Percentiles rank a stretch among this genome's conserved stretches.
These are phyloP conservation scores for Stratiolaelaps scimitus DNA, from an alignment of 1,140 invertebrate species.

Conservation along the genomic window DNA sequence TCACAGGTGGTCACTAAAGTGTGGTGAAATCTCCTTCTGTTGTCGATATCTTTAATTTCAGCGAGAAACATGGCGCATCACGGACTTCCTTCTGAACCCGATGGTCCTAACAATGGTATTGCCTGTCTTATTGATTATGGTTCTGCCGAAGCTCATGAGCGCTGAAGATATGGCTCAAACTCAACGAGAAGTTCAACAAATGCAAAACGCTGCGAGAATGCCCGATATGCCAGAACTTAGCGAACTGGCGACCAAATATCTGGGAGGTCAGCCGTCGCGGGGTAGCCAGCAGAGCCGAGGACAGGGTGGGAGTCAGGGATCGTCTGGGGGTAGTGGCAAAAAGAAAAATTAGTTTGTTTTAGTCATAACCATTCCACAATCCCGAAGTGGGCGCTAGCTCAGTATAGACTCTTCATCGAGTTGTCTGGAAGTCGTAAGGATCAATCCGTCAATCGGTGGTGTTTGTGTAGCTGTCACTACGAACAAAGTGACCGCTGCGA, in stretches of 20 bases:
- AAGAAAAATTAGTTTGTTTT: slow-evolving; percentile 42
- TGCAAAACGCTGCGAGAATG: slow-evolving; percentile 47
- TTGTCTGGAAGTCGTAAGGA: too few species aligned
- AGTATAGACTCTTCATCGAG: too few species aligned
- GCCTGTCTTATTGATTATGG: slow-evolving; percentile 74
- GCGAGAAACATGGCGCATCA: slow-evolving; percentile 83
- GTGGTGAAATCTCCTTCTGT: too few species aligned
- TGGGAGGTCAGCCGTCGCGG: slow-evolving; percentile 50
- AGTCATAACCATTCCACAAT: too few species aligned
- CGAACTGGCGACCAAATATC: slow-evolving; percentile 65
- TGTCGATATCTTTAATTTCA: slow-evolving; percentile 39
- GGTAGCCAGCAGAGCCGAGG: slow-evolving; percentile 22
- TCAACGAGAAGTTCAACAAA: slow-evolving; percentile 67
- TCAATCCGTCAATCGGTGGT: too few species aligned
- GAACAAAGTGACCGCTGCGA: too few species aligned
- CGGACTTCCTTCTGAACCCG: slow-evolving; percentile 87
- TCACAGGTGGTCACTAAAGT: too few species aligned
- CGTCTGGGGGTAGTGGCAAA: slow-evolving; percentile 45
- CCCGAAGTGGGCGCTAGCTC: too few species aligned
- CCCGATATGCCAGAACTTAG: slow-evolving; percentile 78
- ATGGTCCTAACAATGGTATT: slow-evolving; percentile 97
- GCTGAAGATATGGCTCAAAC: slow-evolving; percentile 34
- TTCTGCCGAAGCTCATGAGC: slow-evolving; percentile 90
- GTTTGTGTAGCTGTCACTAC: too few species aligned
- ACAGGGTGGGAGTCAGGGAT: neutral